phyloP scores from a whole-genome alignment of 1,140 invertebrate species.

The Battus philenor region DNA sequence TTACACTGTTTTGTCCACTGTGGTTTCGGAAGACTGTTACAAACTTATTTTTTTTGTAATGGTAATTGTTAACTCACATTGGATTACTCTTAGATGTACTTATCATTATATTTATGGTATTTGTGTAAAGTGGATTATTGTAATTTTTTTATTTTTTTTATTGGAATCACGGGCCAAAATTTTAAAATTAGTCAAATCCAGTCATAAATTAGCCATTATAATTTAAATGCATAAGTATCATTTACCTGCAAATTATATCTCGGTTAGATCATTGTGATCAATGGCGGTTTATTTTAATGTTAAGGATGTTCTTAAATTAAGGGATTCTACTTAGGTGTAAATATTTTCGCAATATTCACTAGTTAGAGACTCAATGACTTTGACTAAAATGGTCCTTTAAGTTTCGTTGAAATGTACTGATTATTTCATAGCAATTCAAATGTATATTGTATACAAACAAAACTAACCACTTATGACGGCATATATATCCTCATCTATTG shows the following conservation, averaged over 20 bases:
- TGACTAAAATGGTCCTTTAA: slow-evolving; percentile 47
- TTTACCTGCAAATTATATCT: slow-evolving; percentile 29
- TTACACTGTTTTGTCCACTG: slow-evolving; percentile 29
- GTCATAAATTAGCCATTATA: slow-evolving; percentile 45
- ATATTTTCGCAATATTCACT: slow-evolving; percentile 38
- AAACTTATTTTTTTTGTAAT: slow-evolving; percentile 24
- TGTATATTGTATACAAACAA: slow-evolving; percentile 63
- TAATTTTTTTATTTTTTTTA: slow-evolving; percentile 42
- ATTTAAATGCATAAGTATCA: slow-evolving; percentile 31
- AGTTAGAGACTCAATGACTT: slow-evolving; percentile 45
- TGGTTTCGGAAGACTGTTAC: slow-evolving; percentile 21
- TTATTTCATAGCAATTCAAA: slow-evolving; percentile 65
- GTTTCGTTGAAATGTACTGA: slow-evolving; percentile 70
- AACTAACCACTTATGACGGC: slow-evolving; percentile 47
- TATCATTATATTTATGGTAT: slow-evolving; percentile 32
- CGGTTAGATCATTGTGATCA: slow-evolving; percentile 27
- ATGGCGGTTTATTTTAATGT: slow-evolving; percentile 30
- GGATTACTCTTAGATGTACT: slow-evolving; percentile 26
- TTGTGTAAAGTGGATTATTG: slow-evolving; percentile 29
- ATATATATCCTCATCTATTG: slow-evolving; percentile 63
- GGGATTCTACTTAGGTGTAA: slow-evolving; percentile 40
- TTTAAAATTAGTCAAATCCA: slow-evolving; percentile 62
- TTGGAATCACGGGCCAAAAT: slow-evolving; percentile 67
- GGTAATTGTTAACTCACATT: slow-evolving; percentile 19
- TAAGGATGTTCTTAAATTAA: slow-evolving; percentile 31